Evolutionary conservation across 2,113 vertebrate genomes (phyloP), one percentile per base, ranked within the genome.

Genomic region (Synchiropus splendidus): DNA sequence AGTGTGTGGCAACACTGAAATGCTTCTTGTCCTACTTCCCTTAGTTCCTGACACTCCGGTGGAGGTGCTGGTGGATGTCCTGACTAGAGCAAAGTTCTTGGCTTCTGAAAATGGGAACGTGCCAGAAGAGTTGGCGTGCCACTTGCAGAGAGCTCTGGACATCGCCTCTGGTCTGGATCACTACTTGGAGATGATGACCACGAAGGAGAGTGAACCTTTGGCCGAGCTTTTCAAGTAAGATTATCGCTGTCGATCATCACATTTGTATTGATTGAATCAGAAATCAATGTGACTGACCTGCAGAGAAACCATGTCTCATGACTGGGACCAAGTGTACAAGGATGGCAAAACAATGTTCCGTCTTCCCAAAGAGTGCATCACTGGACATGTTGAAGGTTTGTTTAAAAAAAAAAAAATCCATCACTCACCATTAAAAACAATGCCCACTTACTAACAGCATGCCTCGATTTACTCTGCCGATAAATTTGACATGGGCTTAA

Each of bases 121-220:
- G n/a, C n/a, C n/a, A n/a, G n/a, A 76, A 14, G 74, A 84, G 52
- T 55, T 86, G 56, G 73, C 10, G 6, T 42, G 4, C 17, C 70
- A 81, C 34, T 12, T 89, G 48, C 68, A 86, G 51, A 81, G 82
- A 59, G 85, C 85, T 54, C 66, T 89, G 34, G 78, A 85, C 60
- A 72, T 86, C 10, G 74, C 82, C 30, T 53, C 74, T 5, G 84
- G 83, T 6, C 58, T 89, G 14, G 83, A 87, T 6, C 36, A 51
- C 51, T 88, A 84, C 67, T 42, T 85, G 50, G 76, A 81, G 42
- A 39, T 21, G 2, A 84, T 85, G 74, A 72, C 64, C 61, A 17
- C 71, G 42, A 56, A 39, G 13, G 71, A 84, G 49, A 87, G 79
- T 40, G 50, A 78, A 56, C 70, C 46, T 9, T 61, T 84, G 17